Evolutionary conservation across 2,888 invertebrate species (phyloP).

Genomic region (Dryococelus australis): DNA sequence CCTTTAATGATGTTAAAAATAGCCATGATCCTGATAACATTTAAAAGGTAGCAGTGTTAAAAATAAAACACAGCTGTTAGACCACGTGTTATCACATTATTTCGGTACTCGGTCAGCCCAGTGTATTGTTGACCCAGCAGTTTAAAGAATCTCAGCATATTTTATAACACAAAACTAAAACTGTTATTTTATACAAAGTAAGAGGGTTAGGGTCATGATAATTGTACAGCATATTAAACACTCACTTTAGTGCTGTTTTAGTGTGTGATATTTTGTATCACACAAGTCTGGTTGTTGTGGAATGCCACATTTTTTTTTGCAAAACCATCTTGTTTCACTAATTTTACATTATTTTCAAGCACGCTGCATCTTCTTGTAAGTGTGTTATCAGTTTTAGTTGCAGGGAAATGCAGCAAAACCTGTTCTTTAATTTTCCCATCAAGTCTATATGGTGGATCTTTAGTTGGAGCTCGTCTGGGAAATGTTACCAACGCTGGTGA

Average conservation of each 20-base stretch:
- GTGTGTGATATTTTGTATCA: too few relatives aligned
- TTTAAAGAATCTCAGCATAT: too few relatives aligned
- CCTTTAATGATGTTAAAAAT: too few relatives aligned
- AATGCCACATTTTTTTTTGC: neutral
- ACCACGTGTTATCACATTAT: too few relatives aligned
- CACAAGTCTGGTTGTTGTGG: neutral
- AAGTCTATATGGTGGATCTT: neutral
- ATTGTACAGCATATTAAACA: neutral
- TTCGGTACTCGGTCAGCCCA: neutral
- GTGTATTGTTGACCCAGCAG: neutral
- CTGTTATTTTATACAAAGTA: neutral
- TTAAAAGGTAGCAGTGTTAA: too few relatives aligned
- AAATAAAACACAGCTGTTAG: too few relatives aligned
- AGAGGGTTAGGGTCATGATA: neutral
- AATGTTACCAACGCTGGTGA: neutral
- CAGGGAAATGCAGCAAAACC: neutral
- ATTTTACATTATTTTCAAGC: neutral
- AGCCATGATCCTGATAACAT: too few relatives aligned
- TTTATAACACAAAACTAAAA: too few relatives aligned
- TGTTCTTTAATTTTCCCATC: conserved; percentile 18
- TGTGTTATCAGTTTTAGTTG: neutral
- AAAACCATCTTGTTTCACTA: conserved; percentile 13
- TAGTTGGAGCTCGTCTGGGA: neutral
- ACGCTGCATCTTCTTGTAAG: neutral
- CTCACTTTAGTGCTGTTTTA: neutral